These are phyloP conservation scores for Ectemnius lituratus DNA, from an alignment of 2,888 invertebrate genomes.

Conservation along the genomic window DNA sequence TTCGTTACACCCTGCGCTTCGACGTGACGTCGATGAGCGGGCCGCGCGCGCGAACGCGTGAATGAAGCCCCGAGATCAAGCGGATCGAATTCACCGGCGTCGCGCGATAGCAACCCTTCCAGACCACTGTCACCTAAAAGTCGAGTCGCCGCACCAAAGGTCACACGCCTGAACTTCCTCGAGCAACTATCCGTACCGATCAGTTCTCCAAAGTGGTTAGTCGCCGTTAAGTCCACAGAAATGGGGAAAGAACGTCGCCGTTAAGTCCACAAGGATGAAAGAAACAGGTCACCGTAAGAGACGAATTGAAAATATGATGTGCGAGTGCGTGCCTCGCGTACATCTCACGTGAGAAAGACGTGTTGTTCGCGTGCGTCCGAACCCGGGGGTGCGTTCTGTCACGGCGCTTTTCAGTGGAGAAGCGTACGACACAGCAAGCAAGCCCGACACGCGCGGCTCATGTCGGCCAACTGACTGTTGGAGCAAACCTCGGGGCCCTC, in stretches of 20 bases:
- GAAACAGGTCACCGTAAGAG: too few relatives aligned
- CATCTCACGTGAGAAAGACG: slow-evolving; percentile 14
- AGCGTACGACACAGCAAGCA: slow-evolving; percentile 39
- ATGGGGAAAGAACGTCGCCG: neutral
- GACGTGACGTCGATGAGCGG: slow-evolving; percentile 27
- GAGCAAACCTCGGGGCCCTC: slow-evolving; percentile 64
- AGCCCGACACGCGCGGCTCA: slow-evolving; percentile 69
- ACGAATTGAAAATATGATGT: too few relatives aligned
- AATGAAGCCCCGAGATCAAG: too few relatives aligned
- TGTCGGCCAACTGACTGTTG: slow-evolving; percentile 72
- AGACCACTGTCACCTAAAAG: neutral
- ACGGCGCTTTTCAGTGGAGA: slow-evolving; percentile 20
- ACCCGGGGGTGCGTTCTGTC: slow-evolving; percentile 30
- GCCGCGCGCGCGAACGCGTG: neutral
- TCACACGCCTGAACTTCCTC: neutral
- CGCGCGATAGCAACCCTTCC: neutral
- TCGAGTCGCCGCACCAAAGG: neutral
- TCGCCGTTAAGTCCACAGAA: too few relatives aligned
- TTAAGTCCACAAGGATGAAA: neutral
- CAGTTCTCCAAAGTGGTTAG: slow-evolving; percentile 1
- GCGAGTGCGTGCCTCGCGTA: slow-evolving; percentile 9
- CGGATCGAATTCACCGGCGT: neutral
- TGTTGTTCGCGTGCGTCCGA: neutral
- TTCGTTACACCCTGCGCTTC: slow-evolving; percentile 42
- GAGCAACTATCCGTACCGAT: neutral